Conservation (phyloP, 1,140 invertebrate genomes). For the Halictus rubicundus region DNA sequence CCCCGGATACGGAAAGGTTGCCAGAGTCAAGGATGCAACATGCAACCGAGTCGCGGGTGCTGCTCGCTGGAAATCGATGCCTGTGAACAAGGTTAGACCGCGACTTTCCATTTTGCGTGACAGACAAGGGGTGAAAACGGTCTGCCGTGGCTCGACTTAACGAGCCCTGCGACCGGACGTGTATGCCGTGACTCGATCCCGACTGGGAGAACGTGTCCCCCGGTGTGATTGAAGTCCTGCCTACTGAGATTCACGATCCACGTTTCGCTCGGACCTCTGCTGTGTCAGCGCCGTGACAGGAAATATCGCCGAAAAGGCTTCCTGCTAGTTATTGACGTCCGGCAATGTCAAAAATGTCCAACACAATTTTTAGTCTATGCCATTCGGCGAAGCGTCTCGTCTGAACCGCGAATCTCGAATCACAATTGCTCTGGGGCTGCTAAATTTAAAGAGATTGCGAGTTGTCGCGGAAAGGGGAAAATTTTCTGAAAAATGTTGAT, state of each 20-base stretch:
- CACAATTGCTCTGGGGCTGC: too few species aligned
- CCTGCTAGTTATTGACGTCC: too few species aligned
- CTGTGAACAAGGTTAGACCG: slow-evolving; percentile 26
- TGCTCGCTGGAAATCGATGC: slow-evolving; percentile 20
- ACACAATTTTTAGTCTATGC: too few species aligned
- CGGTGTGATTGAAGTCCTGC: slow-evolving; percentile 3
- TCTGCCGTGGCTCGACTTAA: slow-evolving; percentile 23
- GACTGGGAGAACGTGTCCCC: neutral
- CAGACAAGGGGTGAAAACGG: slow-evolving; percentile 29
- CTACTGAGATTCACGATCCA: slow-evolving; percentile 7
- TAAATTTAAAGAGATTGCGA: too few species aligned
- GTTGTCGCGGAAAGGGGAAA: too few species aligned
- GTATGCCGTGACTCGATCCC: neutral
- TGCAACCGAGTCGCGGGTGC: slow-evolving; percentile 9
- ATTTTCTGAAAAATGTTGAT: too few species aligned
- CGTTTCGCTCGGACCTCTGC: neutral
- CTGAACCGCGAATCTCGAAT: too few species aligned
- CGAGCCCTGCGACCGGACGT: neutral
- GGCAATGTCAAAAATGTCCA: too few species aligned
- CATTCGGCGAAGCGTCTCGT: too few species aligned
- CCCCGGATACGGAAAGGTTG: neutral
- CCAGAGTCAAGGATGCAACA: slow-evolving; percentile 38
- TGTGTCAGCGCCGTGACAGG: neutral
- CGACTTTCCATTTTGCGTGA: slow-evolving; percentile 45
- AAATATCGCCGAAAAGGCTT: neutral